These are phyloP conservation scores for Furcula furcula DNA, from an alignment of 2,888 invertebrate genomes.

Conservation along the genomic window DNA sequence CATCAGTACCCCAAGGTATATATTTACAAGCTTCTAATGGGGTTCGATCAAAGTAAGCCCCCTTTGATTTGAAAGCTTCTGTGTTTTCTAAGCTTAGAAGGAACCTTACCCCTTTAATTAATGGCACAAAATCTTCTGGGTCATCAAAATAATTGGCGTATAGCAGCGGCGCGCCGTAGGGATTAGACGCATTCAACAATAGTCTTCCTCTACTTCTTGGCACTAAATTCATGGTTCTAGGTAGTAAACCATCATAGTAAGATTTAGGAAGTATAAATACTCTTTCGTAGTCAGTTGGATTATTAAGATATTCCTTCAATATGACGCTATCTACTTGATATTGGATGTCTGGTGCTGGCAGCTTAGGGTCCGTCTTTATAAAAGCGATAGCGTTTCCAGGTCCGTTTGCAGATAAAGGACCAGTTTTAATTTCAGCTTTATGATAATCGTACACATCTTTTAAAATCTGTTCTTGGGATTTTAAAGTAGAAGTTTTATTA, in stretches of 20 bases:
- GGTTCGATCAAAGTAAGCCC: constrained; percentile 75
- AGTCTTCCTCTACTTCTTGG: constrained; percentile 84
- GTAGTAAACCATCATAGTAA: constrained; percentile 81
- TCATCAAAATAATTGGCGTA: constrained; percentile 84
- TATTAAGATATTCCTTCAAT: constrained; percentile 73
- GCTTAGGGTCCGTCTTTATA: constrained; percentile 68
- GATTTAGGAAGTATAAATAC: constrained; percentile 70
- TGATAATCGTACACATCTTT: constrained; percentile 60
- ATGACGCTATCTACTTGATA: constrained; percentile 70
- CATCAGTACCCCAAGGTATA: constrained; percentile 81
- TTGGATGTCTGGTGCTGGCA: constrained; percentile 83
- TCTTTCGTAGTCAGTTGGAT: constrained; percentile 53
- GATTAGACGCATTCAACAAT: constrained; percentile 83
- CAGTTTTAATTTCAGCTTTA: constrained; percentile 47
- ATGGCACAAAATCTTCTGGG: constrained; percentile 79
- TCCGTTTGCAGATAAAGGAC: constrained; percentile 79
- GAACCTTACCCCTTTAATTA: constrained; percentile 83
- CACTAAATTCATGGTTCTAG: constrained; percentile 79
- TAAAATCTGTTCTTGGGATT: constrained; percentile 53
- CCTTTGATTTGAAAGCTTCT: constrained; percentile 76
- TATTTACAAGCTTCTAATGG: constrained; percentile 81
- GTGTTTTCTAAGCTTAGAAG: constrained; percentile 80
- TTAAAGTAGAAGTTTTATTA: constrained; percentile 71
- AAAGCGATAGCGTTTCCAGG: constrained; percentile 80
- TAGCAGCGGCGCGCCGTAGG: constrained; percentile 85